Evolutionary conservation across 2,113 vertebrate genomes (phyloP), one percentile per base, ranked within the genome.

Genomic region (Pardalotus punctatus): DNA sequence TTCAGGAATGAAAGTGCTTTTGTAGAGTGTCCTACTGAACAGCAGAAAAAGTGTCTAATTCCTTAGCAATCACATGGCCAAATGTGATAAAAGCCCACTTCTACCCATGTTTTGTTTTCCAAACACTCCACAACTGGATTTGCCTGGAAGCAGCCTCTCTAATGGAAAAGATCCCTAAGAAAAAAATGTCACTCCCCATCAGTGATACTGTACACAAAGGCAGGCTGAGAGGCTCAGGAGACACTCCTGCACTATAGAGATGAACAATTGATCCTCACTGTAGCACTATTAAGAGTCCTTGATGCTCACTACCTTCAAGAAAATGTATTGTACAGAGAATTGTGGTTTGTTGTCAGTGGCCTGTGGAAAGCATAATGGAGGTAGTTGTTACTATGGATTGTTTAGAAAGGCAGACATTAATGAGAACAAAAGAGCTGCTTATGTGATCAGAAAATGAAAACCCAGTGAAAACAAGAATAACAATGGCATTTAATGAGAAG

Each of bases 91-190:
- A 82, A 94, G 74, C 54, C 58, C 87, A 73, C 47, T 93, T 82
- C n/a, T 91, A 40, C 27, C 64, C 27, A 1, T 28, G 47, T 54
- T 94, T 93, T 97, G 74, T 93, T 94, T 93, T 73, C 62, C 50
- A 70, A 95, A 72, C 1, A 6, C 48, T 53, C 54, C 50, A 15
- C 58, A 29, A 33, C 23, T 7, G 21, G 61, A 65, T 91, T 89
- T 91, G 73, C 82, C 82, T 88, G 65, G 58, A 90, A 92, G 87
- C n/a, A 91, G 38, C 70, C 79, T 89, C 87, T 83, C 85, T 92
- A 88, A 94, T 93, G 88, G 85, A 80, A 88, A 92, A 64, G 90
- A 40, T 92, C 93, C 42, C 96, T 96, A 93, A 90, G 94, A 94
- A 92, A 93, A 81, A 58, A 88, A 66, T 85, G 81, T 94, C 94